phyloP scores from a whole-genome alignment of 2,888 invertebrate species.

The Zaprionus bogoriensis region DNA sequence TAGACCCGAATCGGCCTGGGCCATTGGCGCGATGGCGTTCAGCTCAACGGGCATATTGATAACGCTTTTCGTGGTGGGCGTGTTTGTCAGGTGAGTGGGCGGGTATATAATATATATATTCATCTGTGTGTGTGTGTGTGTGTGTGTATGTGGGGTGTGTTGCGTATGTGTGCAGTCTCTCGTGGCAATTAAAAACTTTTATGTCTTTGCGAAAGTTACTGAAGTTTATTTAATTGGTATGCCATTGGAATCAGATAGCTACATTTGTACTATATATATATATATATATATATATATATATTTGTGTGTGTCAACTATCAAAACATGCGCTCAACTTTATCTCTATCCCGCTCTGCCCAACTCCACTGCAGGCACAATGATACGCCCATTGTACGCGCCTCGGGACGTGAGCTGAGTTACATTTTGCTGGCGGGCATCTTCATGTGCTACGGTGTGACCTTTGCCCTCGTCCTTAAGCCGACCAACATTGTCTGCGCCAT shows the following conservation, averaged over 20 bases:
- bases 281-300: neutral
- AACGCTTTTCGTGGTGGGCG: conserved; percentile 90
- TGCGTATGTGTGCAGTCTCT: neutral
- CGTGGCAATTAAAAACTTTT: conserved; percentile 47
- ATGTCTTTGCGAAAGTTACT: conserved; percentile 15
- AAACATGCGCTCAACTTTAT: neutral
- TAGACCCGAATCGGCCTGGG: conserved; percentile 92
- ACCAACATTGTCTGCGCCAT: conserved; percentile 94
- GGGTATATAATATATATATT: too few species aligned
- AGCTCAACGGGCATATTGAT: conserved; percentile 93
- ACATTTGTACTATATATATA: neutral
- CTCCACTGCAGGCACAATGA: conserved; percentile 87
- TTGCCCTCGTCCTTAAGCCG: conserved; percentile 93
- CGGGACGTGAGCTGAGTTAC: conserved; percentile 94
- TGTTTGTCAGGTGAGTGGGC: conserved; percentile 86
- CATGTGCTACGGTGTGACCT: conserved; percentile 96
- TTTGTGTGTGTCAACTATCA: neutral
- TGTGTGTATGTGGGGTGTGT: neutral
- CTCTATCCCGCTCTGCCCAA: neutral
- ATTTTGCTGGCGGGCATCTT: conserved; percentile 94
- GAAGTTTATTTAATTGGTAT: conserved; percentile 37
- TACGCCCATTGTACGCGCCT: conserved; percentile 98
- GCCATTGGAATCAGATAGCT: neutral
- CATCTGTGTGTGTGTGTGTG: neutral
- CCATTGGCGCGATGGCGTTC: conserved; percentile 95